Percentiles rank a stretch among this genome's conserved stretches.
These are phyloP conservation scores for Amphiduros pacificus DNA, from an alignment of 2,888 invertebrate species.

Conservation along the genomic window DNA sequence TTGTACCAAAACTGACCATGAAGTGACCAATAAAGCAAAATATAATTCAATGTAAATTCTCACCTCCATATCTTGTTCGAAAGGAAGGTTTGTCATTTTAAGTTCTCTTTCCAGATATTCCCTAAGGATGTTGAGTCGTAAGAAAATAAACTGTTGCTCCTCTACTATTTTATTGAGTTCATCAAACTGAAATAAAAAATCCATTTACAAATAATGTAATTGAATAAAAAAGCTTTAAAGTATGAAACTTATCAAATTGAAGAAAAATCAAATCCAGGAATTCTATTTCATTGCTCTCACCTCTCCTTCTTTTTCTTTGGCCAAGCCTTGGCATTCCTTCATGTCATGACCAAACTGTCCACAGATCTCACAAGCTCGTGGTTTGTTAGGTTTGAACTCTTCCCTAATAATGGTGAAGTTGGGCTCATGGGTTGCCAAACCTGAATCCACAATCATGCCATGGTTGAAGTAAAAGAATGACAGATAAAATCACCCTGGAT, in stretches of 20 bases:
- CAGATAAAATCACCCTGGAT: too few species aligned
- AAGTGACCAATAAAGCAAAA: neutral
- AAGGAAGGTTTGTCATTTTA: slow-evolving; percentile 84
- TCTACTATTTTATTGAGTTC: slow-evolving; percentile 63
- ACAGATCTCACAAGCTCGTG: slow-evolving; percentile 93
- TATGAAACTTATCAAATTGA: neutral
- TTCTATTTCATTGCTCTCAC: slow-evolving; percentile 25
- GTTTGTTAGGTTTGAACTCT: slow-evolving; percentile 97
- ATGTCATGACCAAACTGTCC: slow-evolving; percentile 81
- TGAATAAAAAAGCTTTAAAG: slow-evolving; percentile 2
- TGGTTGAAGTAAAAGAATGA: too few species aligned
- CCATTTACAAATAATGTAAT: neutral
- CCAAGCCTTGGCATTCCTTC: slow-evolving; percentile 84
- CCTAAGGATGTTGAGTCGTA: slow-evolving; percentile 86
- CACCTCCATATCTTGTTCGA: slow-evolving; percentile 87
- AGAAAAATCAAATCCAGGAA: neutral
- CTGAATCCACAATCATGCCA: too few species aligned
- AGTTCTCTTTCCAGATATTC: slow-evolving; percentile 92
- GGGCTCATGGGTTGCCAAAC: slow-evolving; percentile 96
- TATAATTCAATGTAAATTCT: neutral
- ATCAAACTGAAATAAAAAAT: slow-evolving; percentile 48
- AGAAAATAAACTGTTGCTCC: slow-evolving; percentile 84
- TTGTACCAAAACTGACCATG: neutral
- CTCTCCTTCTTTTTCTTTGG: slow-evolving; percentile 65
- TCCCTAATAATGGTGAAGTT: slow-evolving; percentile 98